Evolutionary conservation across 2,113 vertebrate genomes (phyloP), one percentile per base, ranked within the genome.

Genomic region (Macquaria ambigua): DNA sequence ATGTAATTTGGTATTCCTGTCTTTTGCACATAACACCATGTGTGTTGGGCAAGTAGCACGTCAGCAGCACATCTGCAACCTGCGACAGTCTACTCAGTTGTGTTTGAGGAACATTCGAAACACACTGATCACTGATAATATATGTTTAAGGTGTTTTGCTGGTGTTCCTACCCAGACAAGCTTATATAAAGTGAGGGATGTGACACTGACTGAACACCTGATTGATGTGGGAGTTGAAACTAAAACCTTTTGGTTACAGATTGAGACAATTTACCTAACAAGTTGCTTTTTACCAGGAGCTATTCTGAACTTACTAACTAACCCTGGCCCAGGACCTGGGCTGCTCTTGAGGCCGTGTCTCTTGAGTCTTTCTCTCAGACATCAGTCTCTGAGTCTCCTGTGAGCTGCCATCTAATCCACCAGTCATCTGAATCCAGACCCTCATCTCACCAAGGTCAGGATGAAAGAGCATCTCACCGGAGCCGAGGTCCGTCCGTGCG

Each of bases 391-490:
- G 56, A 10, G 83, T 90, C 88, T 84, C 89, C 83, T 69, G 73
- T 81, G 89, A 91, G 89, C 85, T 80, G 79, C 90, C 82, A 81
- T 91, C 88, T 91, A 93, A 94, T 94, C 91, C 90, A 84, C 71
- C 90, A 87, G 91, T 91, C 93, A 91, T 94, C 90, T 85, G 77
- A 92, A 90, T 90, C 90, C 89, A 88, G 89, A 81, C 79, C 89
- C 92, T 90, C 87, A 87, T 93, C 91, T 93, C 85, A 73, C 89
- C 82, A 70, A 92, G 93, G 93, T 92, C 76, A 79, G 88, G 88
- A 94, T 94, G 88, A 94, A 93, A 94, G 93, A 75, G 82, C 83
- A 75, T 79, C 89, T 91, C 90, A 74, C 72, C 64, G 74, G 78
- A 90, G 85, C 86, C 12, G 56, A 62, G 87, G 85, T 88, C 88